A percentile compares a stretch with the other conserved stretches of the same genome.
Evolutionary conservation across 2,113 vertebrate species (phyloP).

Genomic region (Lagopus muta): DNA sequence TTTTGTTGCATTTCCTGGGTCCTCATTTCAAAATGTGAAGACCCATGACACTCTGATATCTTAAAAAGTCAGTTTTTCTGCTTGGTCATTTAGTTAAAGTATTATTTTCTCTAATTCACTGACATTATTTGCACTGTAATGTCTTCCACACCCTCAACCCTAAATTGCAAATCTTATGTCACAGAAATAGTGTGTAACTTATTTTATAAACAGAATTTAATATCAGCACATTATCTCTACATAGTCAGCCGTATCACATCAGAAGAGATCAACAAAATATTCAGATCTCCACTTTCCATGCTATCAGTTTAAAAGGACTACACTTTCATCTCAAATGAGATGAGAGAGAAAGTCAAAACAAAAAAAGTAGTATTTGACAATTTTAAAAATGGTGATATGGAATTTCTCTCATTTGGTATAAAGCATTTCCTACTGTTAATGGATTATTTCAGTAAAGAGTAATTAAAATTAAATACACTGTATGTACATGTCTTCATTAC

Average conservation of each 20-base stretch:
- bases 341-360: neutral
- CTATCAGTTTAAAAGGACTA: neutral
- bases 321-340: neutral
- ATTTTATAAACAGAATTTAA: neutral
- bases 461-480: neutral
- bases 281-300: neutral
- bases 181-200: neutral
- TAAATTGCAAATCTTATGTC: neutral
- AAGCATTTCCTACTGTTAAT: neutral
- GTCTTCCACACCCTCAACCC: neutral
- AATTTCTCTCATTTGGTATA: neutral
- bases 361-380: neutral
- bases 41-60: neutral
- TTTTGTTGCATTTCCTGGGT: neutral
- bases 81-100: neutral
- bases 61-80: neutral
- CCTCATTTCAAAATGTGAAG: neutral
- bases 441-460: neutral
- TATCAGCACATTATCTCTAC: neutral
- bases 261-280: neutral
- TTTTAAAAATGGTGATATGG: neutral
- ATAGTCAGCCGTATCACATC: fast-evolving
- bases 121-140: neutral
- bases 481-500: fast-evolving
- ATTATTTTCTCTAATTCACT: neutral